Base-by-base conservation (phyloP, 1,140 invertebrate genomes). In the Coptotermes formosanus region DNA sequence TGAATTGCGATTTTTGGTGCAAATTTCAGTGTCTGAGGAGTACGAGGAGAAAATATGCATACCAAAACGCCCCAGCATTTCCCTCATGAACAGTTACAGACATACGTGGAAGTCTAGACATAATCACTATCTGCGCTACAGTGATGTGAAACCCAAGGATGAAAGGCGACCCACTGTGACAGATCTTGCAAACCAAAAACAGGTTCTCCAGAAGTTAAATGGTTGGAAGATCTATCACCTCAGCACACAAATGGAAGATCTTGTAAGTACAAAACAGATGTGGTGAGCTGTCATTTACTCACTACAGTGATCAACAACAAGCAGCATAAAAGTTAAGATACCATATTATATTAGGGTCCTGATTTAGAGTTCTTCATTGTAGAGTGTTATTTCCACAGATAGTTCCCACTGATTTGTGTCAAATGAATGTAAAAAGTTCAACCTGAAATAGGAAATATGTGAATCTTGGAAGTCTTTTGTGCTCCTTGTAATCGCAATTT, bases 211-310 rank as follows among this genome's bases (percentile, higher is more conserved):
- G 88, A 97, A 96, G 91, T 93, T 97, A n/a, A 96, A 97, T 90
- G 98, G 97, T 21, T 99, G 98, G 98, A 99, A 99, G 92, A 93
- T 99, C 48, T 95, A 97, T 92, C 97, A 98, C 92, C 92, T 99
- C 84, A 96, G 94, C 25, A 94, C 97, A 45, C 97, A 98, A 93
- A 96, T 99, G 94, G 97, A 98, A 89, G 96, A 98, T 91, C 91
- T 98, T 91, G 97, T 98, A 8, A 38, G 43, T 85, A 52, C 21
- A 55, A 55, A 55, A 19, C 52, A 55, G 19, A 19, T 55, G 19
- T 19, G 21, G 52, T 8, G 52, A 21, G 21, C 14, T 55, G 3
- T 21, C 19, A 55, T 55, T 48, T 55, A 55, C 3, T 55, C 19
- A 55, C 52, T 55, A 55, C 38, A 55, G 21, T 55, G 0, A 21